A percentile compares a stretch with the other conserved stretches of the same genome.
Evolutionary conservation across 2,113 vertebrate species (phyloP).

Genomic region (Oryzias woworae): DNA sequence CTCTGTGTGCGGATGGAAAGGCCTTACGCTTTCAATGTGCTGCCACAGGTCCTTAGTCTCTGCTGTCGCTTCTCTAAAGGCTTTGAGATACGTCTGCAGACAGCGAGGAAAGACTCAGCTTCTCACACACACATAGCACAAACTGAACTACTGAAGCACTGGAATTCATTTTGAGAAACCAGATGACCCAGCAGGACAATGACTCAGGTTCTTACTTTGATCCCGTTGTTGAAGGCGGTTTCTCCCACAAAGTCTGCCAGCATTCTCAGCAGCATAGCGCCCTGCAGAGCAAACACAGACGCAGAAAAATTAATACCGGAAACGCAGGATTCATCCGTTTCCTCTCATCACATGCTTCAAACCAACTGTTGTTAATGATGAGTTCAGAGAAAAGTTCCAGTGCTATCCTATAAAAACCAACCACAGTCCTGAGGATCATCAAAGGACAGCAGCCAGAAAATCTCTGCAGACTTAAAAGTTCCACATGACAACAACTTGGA

Average conservation of each 20-base stretch:
- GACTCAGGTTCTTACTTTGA: constrained; percentile 58
- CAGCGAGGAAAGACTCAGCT: not conserved
- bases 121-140: not conserved
- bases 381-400: too few species aligned
- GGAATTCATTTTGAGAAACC: too few species aligned
- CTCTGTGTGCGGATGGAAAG: too few species aligned
- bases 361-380: too few species aligned
- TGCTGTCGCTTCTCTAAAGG: constrained; percentile 37
- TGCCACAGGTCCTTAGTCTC: constrained; percentile 67
- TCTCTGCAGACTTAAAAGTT: too few species aligned
- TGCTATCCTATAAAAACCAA: too few species aligned
- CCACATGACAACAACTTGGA: too few species aligned
- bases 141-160: not conserved
- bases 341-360: too few species aligned
- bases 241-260: constrained; percentile 51
- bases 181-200: not conserved
- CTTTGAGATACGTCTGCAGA: constrained; percentile 64
- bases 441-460: too few species aligned
- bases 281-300: constrained; percentile 47
- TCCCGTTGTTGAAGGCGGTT: constrained; percentile 41
- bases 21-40: constrained; percentile 60
- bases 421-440: too few species aligned
- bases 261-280: constrained; percentile 75
- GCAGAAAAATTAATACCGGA: not conserved
- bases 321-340: too few species aligned